Evolutionary conservation across 2,797 vertebrate genomes (phyloP), one percentile per base, ranked within the genome.

Genomic region (Sphenopsis melanotis): DNA sequence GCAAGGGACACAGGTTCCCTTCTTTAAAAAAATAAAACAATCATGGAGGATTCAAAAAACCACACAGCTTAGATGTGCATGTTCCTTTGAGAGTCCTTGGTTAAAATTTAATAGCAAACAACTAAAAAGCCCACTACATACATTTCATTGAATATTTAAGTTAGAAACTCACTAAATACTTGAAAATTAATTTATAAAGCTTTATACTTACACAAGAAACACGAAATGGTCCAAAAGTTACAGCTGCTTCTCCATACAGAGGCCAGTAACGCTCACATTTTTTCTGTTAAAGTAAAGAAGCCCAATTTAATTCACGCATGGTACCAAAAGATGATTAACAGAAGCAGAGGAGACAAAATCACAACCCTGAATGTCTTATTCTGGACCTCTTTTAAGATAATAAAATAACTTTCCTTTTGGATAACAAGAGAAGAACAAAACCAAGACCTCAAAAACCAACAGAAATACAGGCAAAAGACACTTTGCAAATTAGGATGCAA

Each of bases 261-360:
- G 99, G 99, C 98, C 98, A 99, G 96, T 99, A 99, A 71, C 98
- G 98, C 91, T 99, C 99, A 98, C 99, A 99, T 97, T 99, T 99
- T 99, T 99, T 99, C 99, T 99, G 97, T 97, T 90, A 56, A 91
- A 83, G 94, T 85, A 97, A 96, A 95, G 75, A 78, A 90, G 19
- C 11, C 13, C 79, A 64, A 89, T 59, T 87, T 61, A 94, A 78
- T 95, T 81, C 11, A 57, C 7, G 10, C 11, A 0, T 15, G 42
- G 32, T 44, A 83, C 27, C 59, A 23, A 61, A 75, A 78, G 42
- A 55, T n/a, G 72, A 84, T n/a, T 59, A 87, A 64, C 22, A 91
- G 37, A 83, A 85, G 26, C 50, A 82, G 23, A 87, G 42, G 10
- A 85, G 46, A 47, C 21, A 52, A 52, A 76, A 64, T 30, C 0